Base-by-base conservation (phyloP, 2,113 vertebrate species). In the Grammatotria lemairii region DNA sequence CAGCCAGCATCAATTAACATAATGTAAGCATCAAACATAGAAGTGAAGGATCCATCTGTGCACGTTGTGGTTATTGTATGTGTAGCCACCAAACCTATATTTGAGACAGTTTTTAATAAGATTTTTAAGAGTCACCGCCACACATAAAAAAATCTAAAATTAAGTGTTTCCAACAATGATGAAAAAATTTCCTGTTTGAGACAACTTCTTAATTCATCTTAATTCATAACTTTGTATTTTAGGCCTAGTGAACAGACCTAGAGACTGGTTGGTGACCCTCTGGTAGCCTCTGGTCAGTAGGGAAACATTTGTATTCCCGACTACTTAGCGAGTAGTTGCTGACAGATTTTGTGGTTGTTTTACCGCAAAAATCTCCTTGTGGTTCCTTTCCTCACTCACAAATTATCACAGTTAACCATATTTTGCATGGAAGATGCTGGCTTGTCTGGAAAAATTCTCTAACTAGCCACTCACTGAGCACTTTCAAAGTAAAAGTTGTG, bases 91-190 rank as follows among this genome's bases (percentile, higher is more conserved):
- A 63, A 63, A 21, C 19, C 35, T 70, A 23, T 13, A 73, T 73
- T 73, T 73, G 0, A 73, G 38, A 73, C 21, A 73, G 13, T 14
- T 73, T 73, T 63, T 73, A 26, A 45, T 42, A 73, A 26, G 38
- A 73, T 45, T 73, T 26, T 45, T 42, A 73, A 26, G 65, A 26
- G 13, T 26, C 21, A 26, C n/a, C 1, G 5, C 12, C 38, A 73
- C 21, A 73, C 13, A 73, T 73, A 2, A 26, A 45, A 45, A 26
- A 70, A 73, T 35, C 4, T 0, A 42, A 0, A 23, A 73, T 42
- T 0, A 73, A 45, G 21, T 42, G n/a, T 70, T 70, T 70, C 38
- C 65, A 42, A 42, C 35, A 70, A 21, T 70, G n/a, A 42, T 70
- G 65, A 9, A 70, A 70, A 70, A 9, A 42, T 0, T 14, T 70